Base-by-base conservation (phyloP, 2,797 vertebrate species). In the Novumbra hubbsi region DNA sequence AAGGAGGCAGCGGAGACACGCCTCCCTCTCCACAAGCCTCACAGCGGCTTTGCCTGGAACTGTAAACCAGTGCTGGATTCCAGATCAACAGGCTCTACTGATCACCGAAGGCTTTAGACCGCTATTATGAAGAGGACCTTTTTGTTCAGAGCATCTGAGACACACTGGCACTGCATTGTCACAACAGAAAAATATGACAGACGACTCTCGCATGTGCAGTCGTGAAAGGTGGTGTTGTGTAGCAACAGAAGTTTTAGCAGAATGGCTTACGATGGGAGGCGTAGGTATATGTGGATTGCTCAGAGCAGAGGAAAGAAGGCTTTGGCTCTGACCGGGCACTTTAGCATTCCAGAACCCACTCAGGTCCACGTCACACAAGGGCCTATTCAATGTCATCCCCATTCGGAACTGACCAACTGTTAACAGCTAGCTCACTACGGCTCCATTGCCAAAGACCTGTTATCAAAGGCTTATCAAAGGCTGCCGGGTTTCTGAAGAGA, bases 281-380 rank as follows among this genome's bases (percentile, higher is more conserved):
- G 15, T 27, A 8, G 19, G 34, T 38, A 21, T 62, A 49, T 66
- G 17, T 49, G 57, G 62, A 28, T 21, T 76, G 73, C 41, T 48
- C 67, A 50, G 68, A 74, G 62, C 28, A 62, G 52, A 41, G 19
- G 45, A 62, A 66, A 66, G 69, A 62, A 71, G 52, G 49, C 66
- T 74, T 57, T 80, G 75, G 75, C 79, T 75, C 34, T 73, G 64
- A 60, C 60, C 62, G 72, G 78, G 63, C 52, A 62, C 74, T 73
- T 24, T 65, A 55, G 78, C 91, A 94, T 94, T 92, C 93, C 89
- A 88, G 81, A 86, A 80, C 88, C 90, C 88, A 93, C 89, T 87
- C 81, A 85, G 78, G 77, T 80, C 80, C 82, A 45, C 79, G 66
- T 76, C 70, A 86, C 80, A 93, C 87, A 91, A 90, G 85, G 80